Evolutionary conservation across 2,888 invertebrate genomes (phyloP).

Genomic region (Fragum fragum): DNA sequence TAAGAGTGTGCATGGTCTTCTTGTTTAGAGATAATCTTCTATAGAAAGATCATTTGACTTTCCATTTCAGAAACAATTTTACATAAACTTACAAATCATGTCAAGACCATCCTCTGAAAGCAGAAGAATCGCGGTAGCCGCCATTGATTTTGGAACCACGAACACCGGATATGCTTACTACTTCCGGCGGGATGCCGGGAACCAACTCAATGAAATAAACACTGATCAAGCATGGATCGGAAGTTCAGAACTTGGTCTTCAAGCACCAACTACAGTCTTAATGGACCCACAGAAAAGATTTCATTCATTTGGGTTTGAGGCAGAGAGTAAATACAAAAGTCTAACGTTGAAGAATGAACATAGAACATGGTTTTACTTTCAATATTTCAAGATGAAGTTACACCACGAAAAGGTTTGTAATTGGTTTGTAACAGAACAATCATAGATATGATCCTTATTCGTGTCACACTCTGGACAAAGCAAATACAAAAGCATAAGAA

Average conservation of each 20-base stretch:
- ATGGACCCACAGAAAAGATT: conserved; percentile 48
- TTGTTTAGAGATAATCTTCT: too few relatives aligned
- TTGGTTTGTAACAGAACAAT: too few relatives aligned
- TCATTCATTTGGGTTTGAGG: conserved; percentile 62
- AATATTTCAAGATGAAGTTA: conserved; percentile 62
- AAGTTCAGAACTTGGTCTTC: conserved; percentile 54
- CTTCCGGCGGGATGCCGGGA: conserved; percentile 44
- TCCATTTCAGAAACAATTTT: too few relatives aligned
- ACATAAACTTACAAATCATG: too few relatives aligned
- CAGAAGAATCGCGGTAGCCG: conserved; percentile 23
- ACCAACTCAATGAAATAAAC: conserved; percentile 46
- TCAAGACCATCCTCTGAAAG: neutral
- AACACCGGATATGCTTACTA: conserved; percentile 60
- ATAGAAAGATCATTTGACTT: too few relatives aligned
- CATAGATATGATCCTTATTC: too few relatives aligned
- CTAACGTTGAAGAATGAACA: conserved; percentile 56
- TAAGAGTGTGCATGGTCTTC: too few relatives aligned
- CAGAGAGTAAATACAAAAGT: conserved; percentile 55
- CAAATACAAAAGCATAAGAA: too few relatives aligned
- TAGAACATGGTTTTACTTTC: conserved; percentile 49
- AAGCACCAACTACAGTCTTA: conserved; percentile 58
- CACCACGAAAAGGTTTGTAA: conserved; percentile 56
- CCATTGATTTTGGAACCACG: conserved; percentile 42
- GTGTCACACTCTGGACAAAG: too few relatives aligned
- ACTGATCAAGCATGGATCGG: conserved; percentile 60